Evolutionary conservation across 2,888 invertebrate species (phyloP).

Genomic region (Chloroclysta siterata): DNA sequence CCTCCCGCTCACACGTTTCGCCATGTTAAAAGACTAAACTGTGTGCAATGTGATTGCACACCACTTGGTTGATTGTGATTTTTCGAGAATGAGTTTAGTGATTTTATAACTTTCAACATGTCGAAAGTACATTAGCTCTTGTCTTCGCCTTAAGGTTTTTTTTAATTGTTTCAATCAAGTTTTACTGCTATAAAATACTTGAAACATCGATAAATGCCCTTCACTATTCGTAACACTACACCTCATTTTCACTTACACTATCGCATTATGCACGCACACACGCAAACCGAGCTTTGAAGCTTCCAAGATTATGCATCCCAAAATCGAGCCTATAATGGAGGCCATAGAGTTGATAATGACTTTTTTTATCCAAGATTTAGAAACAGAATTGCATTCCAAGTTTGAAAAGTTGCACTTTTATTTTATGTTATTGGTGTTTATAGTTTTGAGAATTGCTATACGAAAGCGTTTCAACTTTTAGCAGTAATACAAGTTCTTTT

Average conservation of each 20-base stretch:
- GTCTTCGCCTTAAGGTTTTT: no score
- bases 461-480: not conserved
- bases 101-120: no score
- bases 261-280: slow-evolving; percentile 46
- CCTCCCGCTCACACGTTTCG: no score
- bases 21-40: no score
- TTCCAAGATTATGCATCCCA: slow-evolving; percentile 34
- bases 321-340: not conserved
- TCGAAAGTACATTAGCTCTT: no score
- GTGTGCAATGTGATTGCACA: no score
- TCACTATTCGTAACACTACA: slow-evolving; percentile 42
- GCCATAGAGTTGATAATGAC: slow-evolving; percentile 16
- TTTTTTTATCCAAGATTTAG: slow-evolving; percentile 1
- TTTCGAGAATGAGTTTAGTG: no score
- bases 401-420: slow-evolving; percentile 35
- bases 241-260: slow-evolving; percentile 48
- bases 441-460: slow-evolving; percentile 1
- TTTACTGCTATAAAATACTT: no score
- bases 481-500: no score
- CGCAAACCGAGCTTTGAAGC: slow-evolving; percentile 50
- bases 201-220: slow-evolving; percentile 31
- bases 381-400: slow-evolving; percentile 39
- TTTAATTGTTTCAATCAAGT: no score
- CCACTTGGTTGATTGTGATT: no score
- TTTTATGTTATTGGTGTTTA: slow-evolving; percentile 37